Evolutionary conservation across 2,797 vertebrate genomes (phyloP).

Genomic region (Nothura maculosa): DNA sequence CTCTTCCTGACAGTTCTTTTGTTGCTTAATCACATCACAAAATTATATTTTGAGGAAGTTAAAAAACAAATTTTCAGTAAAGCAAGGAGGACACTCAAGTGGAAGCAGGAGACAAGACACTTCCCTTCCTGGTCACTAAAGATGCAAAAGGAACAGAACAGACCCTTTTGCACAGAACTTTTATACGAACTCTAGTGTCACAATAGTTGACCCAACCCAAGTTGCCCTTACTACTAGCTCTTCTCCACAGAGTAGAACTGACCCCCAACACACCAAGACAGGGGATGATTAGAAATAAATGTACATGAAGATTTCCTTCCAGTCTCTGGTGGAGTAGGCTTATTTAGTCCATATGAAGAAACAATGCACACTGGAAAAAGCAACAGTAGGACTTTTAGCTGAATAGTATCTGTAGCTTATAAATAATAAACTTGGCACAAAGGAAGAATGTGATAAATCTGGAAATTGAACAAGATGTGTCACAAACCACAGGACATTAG

Average conservation of each 20-base stretch:
- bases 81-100: fast-evolving
- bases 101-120: not conserved
- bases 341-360: not conserved
- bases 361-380: not conserved
- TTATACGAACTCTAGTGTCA: not conserved
- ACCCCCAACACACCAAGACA: not conserved
- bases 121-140: not conserved
- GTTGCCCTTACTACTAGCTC: not conserved
- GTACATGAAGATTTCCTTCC: not conserved
- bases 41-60: not conserved
- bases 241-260: not conserved
- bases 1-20: not conserved
- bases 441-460: not conserved
- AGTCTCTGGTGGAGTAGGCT: not conserved
- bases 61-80: not conserved
- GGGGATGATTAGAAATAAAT: not conserved
- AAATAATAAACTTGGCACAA: not conserved
- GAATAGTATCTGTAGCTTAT: not conserved
- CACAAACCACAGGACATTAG: not conserved
- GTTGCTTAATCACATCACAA: not conserved
- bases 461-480: not conserved
- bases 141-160: not conserved
- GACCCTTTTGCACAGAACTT: not conserved
- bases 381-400: not conserved
- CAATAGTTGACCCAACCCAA: too few relatives aligned